phyloP scores from a whole-genome alignment of 2,113 vertebrate genomes.

The Mixornis gularis region DNA sequence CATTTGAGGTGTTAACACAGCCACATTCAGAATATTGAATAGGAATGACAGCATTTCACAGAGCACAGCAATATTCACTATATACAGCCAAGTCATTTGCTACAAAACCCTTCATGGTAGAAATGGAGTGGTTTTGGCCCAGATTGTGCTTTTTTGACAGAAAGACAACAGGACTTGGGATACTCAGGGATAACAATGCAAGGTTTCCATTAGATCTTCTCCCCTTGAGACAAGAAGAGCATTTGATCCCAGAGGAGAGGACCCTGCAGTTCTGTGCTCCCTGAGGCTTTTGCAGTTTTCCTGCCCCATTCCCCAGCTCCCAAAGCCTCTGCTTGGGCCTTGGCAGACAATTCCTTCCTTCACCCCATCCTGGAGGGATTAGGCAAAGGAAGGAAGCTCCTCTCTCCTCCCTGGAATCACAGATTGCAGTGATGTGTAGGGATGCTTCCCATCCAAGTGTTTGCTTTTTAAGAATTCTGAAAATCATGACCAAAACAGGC shows the following conservation, averaged over 20 bases:
- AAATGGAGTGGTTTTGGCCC: neutral
- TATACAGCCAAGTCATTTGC: neutral
- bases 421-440: neutral
- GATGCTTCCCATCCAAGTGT: neutral
- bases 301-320: neutral
- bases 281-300: neutral
- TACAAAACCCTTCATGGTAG: neutral
- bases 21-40: neutral
- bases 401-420: neutral
- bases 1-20: neutral
- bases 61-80: neutral
- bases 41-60: neutral
- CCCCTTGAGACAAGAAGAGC: neutral
- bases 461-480: neutral
- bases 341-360: neutral
- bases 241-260: neutral
- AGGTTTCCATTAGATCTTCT: neutral
- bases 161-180: neutral
- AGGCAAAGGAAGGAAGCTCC: neutral
- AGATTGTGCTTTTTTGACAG: neutral
- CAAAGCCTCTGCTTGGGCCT: neutral
- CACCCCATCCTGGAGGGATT: neutral
- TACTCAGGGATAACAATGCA: neutral
- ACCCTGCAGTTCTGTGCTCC: constrained; percentile 7
- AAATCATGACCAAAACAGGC: neutral